phyloP scores from a whole-genome alignment of 2,113 vertebrate genomes.

The Leucopternis melanops region DNA sequence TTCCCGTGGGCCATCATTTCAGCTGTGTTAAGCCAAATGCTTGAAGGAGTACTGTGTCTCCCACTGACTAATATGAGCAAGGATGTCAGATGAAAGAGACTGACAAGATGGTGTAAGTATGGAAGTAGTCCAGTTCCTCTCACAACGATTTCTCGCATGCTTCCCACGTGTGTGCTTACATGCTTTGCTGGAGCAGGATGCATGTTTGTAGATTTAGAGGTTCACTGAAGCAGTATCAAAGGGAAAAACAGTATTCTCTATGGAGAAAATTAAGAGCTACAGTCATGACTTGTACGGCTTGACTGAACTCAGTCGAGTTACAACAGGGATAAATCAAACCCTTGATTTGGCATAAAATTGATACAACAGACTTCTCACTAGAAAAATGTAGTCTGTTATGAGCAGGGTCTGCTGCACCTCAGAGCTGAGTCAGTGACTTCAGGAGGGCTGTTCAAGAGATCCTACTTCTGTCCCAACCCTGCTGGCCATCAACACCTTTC shows the following conservation, averaged over 20 bases:
- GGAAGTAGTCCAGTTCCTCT: neutral
- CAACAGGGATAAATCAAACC: neutral
- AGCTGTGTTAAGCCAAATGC: neutral
- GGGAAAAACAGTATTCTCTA: neutral
- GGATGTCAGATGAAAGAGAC: neutral
- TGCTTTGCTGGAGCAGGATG: neutral
- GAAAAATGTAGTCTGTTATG: neutral
- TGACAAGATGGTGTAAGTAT: neutral
- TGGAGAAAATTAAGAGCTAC: neutral
- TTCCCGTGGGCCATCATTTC: neutral
- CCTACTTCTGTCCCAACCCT: neutral
- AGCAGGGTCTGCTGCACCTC: neutral
- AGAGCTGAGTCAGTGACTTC: neutral
- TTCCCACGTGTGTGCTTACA: neutral
- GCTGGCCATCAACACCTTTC: neutral
- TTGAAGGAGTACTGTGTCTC: neutral
- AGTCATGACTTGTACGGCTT: neutral
- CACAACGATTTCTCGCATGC: rapidly evolving
- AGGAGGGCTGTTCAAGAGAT: neutral
- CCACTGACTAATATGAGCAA: neutral
- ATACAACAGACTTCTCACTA: neutral
- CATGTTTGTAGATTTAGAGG: neutral
- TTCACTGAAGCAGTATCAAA: neutral
- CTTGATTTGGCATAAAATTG: neutral
- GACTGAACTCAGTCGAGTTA: neutral